A percentile compares a stretch with the other conserved stretches of the same genome.
phyloP scores from a whole-genome alignment of 2,113 vertebrate species.

The Bambusicola thoracicus region DNA sequence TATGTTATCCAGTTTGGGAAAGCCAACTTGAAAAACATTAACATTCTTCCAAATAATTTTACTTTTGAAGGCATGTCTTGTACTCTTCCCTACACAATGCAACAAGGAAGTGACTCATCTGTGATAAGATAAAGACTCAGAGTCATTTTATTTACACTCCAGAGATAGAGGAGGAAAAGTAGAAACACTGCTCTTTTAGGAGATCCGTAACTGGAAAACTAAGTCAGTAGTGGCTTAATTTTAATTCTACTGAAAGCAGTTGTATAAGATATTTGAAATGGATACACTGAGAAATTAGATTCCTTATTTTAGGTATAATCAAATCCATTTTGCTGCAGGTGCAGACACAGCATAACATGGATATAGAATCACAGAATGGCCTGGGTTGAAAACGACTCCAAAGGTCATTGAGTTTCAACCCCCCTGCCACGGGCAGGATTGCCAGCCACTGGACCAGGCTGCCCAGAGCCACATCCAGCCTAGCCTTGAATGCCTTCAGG shows the following conservation, averaged over 20 bases:
- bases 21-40: not conserved
- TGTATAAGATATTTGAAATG: not conserved
- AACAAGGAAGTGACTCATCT: not conserved
- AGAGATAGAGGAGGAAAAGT: not conserved
- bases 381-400: too few relatives aligned
- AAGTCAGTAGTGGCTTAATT: not conserved
- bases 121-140: not conserved
- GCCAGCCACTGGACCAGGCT: too few relatives aligned
- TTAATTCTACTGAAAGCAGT: not conserved
- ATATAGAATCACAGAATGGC: too few relatives aligned
- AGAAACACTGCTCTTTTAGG: not conserved
- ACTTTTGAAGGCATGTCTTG: not conserved
- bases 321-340: not conserved
- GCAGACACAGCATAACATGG: not conserved
- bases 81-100: not conserved
- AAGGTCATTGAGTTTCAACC: too few relatives aligned
- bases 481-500: too few relatives aligned
- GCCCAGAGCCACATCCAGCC: too few relatives aligned
- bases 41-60: not conserved
- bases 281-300: not conserved
- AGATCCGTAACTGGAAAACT: not conserved
- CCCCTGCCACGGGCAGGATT: too few relatives aligned
- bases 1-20: not conserved
- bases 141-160: not conserved
- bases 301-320: not conserved